Conservation (phyloP, 1,140 invertebrate species). For the Achroia grisella region DNA sequence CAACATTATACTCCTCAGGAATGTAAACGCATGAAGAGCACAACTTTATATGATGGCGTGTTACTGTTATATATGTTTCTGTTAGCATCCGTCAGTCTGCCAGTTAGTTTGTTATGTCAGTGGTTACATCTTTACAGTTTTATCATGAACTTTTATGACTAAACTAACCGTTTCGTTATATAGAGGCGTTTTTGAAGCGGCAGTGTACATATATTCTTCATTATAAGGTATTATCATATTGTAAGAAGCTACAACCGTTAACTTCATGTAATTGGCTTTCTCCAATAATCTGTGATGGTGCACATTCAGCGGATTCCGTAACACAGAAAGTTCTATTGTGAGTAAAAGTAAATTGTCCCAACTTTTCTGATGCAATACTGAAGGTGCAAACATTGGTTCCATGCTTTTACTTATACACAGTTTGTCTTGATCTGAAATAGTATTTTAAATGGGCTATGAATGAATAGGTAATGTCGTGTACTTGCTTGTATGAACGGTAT, state of each 20-base stretch:
- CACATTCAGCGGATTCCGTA: conserved; percentile 25
- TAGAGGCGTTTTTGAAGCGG: conserved; percentile 37
- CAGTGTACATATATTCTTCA: conserved; percentile 28
- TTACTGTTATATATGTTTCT: no score
- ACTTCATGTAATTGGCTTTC: conserved; percentile 39
- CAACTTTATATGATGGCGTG: no score
- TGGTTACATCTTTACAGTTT: background rate
- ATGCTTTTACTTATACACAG: conserved; percentile 36
- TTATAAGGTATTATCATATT: conserved; percentile 39
- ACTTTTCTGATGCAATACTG: conserved; percentile 33
- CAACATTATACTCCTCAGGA: no score
- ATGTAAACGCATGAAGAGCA: no score
- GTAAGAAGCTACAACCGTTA: conserved; percentile 44
- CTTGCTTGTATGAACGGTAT: no score
- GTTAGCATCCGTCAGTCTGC: no score
- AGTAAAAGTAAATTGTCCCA: conserved; percentile 56
- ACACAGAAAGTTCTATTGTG: conserved; percentile 28
- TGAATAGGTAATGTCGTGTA: no score
- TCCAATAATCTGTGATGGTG: conserved; percentile 34
- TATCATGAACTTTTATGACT: background rate
- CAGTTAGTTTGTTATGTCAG: no score
- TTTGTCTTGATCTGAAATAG: conserved; percentile 28
- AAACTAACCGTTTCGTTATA: conserved; percentile 31
- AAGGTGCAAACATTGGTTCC: conserved; percentile 28
- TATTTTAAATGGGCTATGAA: no score